Evolutionary conservation across 2,888 invertebrate species (phyloP).

Genomic region (Calephelis perditalis): DNA sequence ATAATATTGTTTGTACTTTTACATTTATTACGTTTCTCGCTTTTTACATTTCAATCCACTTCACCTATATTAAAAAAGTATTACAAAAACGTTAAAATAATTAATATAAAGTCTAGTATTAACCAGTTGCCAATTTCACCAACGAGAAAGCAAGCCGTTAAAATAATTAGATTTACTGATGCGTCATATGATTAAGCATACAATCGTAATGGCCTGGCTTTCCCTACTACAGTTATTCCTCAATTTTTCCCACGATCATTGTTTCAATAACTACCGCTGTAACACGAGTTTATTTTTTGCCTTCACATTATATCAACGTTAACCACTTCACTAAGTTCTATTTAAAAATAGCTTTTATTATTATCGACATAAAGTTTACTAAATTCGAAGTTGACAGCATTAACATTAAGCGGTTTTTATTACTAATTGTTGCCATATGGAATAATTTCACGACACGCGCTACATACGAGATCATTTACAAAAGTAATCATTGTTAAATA

Average conservation of each 20-base stretch:
- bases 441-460: conserved; percentile 39
- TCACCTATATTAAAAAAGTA: background rate
- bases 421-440: conserved; percentile 36
- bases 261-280: conserved; percentile 42
- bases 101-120: background rate
- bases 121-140: conserved; percentile 5
- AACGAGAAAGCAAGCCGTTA: conserved; percentile 15
- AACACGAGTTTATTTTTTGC: conserved; percentile 36
- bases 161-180: conserved; percentile 15
- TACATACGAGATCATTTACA: conserved; percentile 31
- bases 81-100: background rate
- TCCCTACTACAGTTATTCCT: conserved; percentile 52
- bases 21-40: too few relatives aligned
- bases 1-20: too few relatives aligned
- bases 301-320: conserved; percentile 24
- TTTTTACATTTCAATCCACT: too few relatives aligned
- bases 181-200: conserved; percentile 18
- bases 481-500: conserved; percentile 10
- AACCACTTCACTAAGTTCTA: background rate
- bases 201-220: conserved; percentile 38
- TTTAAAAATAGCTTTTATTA: conserved; percentile 23
- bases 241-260: conserved; percentile 64
- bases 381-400: conserved; percentile 7
- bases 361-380: conserved; percentile 9
- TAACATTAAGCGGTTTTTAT: conserved; percentile 20